Evolutionary conservation across 2,113 vertebrate species (phyloP), one percentile per base, ranked within the genome.

Genomic region (Phylloscopus whistleri): DNA sequence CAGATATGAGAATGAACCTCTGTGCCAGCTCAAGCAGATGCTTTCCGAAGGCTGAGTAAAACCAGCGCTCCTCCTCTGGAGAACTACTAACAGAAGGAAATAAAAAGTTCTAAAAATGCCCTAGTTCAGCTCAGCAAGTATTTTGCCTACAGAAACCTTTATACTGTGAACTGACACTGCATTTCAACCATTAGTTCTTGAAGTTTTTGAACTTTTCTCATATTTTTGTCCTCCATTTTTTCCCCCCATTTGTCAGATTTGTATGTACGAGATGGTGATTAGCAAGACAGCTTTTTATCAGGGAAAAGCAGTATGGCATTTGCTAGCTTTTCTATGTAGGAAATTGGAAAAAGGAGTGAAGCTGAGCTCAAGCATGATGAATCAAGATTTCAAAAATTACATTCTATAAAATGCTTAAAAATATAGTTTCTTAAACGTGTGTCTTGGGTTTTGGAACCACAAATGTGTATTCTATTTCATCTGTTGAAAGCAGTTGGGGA

Each of bases 171-270:
- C 13, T 4, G 20, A 59, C 20, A 18, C 10, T 56, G 7, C 7
- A 74, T 81, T 72, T 81, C 33, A 60, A 43, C 15, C 10, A 43
- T 23, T 27, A 27, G 13, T 31, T 88, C 44, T 64, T 74, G 20
- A 88, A 51, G 7, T 53, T 56, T 62, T 44, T 37, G 27, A 89
- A 58, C 7, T 33, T 62, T 16, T 12, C 48, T 26, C 6, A 24
- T 43, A 20, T 13, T 70, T 80, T 89, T 43, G 12, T 28, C 13
- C 0, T 3, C 11, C 0, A 1, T 55, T 49, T 19, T 58, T 21
- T 6, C 2, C 33, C 0, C 0, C 0, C 0, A 1, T 70, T 52
- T 7, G 10, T 58, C 8, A 49, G 31, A 49, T 72, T 62, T 79
- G 6, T 39, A 18, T 3, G 0, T 39, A 35, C 7, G 9, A 67